Conservation (phyloP, 2,797 vertebrate genomes). For the Cirrhinus mrigala region DNA sequence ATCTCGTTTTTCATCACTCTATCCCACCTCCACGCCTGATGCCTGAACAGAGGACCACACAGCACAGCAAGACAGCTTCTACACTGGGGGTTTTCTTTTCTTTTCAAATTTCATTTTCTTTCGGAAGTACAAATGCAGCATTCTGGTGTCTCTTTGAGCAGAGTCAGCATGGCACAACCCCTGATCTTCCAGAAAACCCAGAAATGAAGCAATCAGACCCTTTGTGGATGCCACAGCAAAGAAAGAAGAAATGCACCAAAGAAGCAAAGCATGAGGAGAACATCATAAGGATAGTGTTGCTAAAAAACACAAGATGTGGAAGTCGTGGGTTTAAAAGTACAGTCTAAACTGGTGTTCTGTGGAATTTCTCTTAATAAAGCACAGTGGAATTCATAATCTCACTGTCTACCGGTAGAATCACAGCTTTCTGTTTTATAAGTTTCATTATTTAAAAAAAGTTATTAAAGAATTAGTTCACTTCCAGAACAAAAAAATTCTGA, state of each 20-base stretch:
- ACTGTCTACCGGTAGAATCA: neutral
- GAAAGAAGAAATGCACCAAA: neutral
- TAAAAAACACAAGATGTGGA: neutral
- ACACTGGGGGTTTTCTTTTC: neutral
- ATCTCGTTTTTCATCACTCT: conserved; percentile 27
- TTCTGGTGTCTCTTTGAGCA: neutral
- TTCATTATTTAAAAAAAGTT: neutral
- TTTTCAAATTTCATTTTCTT: conserved; percentile 12
- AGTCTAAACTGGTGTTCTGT: neutral
- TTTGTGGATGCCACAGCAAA: conserved; percentile 8
- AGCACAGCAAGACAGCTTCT: conserved; percentile 11
- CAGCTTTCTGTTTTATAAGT: neutral
- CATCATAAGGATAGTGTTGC: conserved; percentile 7
- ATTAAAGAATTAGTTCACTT: no score
- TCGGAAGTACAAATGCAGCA: conserved; percentile 11
- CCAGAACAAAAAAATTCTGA: no score
- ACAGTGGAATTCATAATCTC: neutral
- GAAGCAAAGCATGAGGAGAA: conserved; percentile 20
- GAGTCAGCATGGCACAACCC: conserved; percentile 23
- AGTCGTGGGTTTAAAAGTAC: neutral
- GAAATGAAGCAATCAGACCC: conserved; percentile 8
- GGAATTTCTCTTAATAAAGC: neutral
- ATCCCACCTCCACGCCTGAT: neutral
- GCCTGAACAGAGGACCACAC: neutral
- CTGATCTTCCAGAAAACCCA: conserved; percentile 9